Conservation (phyloP, 2,113 vertebrate species). For the Amphiprion ocellaris region DNA sequence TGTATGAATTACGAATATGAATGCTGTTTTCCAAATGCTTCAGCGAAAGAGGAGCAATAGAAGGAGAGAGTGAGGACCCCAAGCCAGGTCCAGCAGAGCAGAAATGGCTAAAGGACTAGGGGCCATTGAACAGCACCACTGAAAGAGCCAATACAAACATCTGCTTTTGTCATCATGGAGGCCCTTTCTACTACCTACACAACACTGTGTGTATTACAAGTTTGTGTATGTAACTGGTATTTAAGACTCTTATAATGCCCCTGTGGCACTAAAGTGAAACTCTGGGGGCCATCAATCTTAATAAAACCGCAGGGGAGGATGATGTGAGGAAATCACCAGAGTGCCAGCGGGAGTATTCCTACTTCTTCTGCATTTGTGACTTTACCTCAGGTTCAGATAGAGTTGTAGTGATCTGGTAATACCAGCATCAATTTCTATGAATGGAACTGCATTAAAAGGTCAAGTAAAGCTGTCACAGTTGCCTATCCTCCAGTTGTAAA, state of each 20-base stretch:
- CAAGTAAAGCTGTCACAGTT: slow-evolving; percentile 15
- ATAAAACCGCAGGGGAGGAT: slow-evolving; percentile 78
- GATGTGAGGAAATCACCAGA: slow-evolving; percentile 72
- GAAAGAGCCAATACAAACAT: slow-evolving; percentile 75
- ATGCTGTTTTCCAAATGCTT: slow-evolving; percentile 65
- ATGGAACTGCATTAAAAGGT: slow-evolving; percentile 14
- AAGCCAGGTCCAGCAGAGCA: slow-evolving; percentile 50
- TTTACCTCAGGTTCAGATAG: slow-evolving; percentile 30
- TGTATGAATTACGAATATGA: slow-evolving; percentile 42
- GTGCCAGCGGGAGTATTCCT: slow-evolving; percentile 53
- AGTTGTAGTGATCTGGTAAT: slow-evolving; percentile 11
- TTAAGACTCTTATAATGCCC: slow-evolving; percentile 64
- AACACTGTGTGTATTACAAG: slow-evolving; percentile 62
- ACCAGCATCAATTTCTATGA: slow-evolving; percentile 17
- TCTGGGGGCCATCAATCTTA: slow-evolving; percentile 72
- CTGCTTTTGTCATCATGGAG: slow-evolving; percentile 77
- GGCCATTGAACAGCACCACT: slow-evolving; percentile 54
- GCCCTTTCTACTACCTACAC: slow-evolving; percentile 55
- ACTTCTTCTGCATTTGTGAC: slow-evolving; percentile 26
- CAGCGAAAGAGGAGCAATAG: slow-evolving; percentile 51
- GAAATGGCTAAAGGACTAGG: slow-evolving; percentile 51
- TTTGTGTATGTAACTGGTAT: slow-evolving; percentile 63
- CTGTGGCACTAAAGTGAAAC: slow-evolving; percentile 72
- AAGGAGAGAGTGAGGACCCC: slow-evolving; percentile 14
- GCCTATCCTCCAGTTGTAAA: not conserved